Percentiles rank a stretch among this genome's conserved stretches.
phyloP scores from a whole-genome alignment of 2,888 invertebrate species.

The Drosophila anomalata region DNA sequence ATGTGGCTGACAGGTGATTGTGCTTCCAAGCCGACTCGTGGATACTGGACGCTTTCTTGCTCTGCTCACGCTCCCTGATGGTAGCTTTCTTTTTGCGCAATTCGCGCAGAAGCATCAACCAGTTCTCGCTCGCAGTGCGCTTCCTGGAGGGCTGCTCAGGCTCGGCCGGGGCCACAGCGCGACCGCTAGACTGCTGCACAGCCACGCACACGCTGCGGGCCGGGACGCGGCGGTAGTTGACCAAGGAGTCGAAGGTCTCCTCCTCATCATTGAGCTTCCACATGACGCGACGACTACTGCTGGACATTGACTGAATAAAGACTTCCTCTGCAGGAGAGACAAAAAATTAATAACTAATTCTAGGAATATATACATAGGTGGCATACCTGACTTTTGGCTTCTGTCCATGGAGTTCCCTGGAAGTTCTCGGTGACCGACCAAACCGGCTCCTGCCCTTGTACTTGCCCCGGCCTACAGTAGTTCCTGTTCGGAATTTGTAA shows the following conservation, averaged over 20 bases:
- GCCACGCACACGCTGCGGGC: not conserved
- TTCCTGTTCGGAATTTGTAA: conserved; percentile 23
- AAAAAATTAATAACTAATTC: too few relatives aligned
- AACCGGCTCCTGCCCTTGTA: not conserved
- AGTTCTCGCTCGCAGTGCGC: not conserved
- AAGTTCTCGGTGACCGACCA: not conserved
- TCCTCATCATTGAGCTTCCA: conserved; percentile 58
- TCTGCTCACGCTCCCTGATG: not conserved
- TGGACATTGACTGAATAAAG: conserved; percentile 44
- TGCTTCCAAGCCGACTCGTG: not conserved
- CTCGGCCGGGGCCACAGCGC: not conserved
- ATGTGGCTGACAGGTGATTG: conserved; percentile 18
- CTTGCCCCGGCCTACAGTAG: conserved; percentile 10
- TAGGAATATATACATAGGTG: too few relatives aligned
- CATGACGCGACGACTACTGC: conserved; percentile 60
- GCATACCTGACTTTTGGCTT: conserved; percentile 57
- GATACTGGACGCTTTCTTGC: not conserved
- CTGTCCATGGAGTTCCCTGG: conserved; percentile 47
- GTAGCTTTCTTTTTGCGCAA: not conserved
- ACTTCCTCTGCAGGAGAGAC: conserved; percentile 37
- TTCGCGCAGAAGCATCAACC: conserved; percentile 6
- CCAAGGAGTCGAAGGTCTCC: conserved; percentile 61
- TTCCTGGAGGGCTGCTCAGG: conserved; percentile 8
- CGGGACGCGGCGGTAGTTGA: conserved; percentile 51
- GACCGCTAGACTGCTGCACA: conserved; percentile 5